A percentile compares a stretch with the other conserved stretches of the same genome.
Evolutionary conservation across 92 coral and sea anemone genomes (phyloP).

Genomic region (Pocillopora grandis): DNA sequence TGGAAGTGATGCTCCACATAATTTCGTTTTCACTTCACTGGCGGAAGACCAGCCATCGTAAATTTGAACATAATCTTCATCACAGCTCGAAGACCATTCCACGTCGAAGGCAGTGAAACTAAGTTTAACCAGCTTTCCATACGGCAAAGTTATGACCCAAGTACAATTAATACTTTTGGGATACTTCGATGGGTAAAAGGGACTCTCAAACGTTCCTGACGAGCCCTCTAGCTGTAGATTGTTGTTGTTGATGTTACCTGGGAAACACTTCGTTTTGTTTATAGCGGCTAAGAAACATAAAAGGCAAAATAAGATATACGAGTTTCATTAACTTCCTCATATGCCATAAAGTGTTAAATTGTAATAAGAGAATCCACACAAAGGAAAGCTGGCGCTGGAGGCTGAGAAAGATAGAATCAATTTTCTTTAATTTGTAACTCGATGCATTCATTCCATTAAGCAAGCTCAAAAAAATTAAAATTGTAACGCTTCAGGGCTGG

Average conservation of each 20-base stretch:
- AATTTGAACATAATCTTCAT: not conserved
- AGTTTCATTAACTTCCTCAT: too few relatives aligned
- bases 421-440: too few relatives aligned
- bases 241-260: not conserved
- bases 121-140: constrained; percentile 34
- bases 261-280: not conserved
- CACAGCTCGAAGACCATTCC: constrained; percentile 8
- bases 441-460: too few relatives aligned
- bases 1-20: not conserved
- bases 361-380: too few relatives aligned
- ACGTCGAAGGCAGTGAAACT: not conserved
- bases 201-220: constrained; percentile 35
- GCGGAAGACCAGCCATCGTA: not conserved
- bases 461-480: too few relatives aligned
- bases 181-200: constrained; percentile 27
- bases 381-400: too few relatives aligned
- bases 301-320: not conserved
- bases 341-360: too few relatives aligned
- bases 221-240: not conserved
- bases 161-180: constrained; percentile 37
- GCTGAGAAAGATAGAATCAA: too few relatives aligned
- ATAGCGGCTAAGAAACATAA: not conserved
- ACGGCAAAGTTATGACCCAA: constrained; percentile 43
- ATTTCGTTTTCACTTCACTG: not conserved
- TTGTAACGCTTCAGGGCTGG: too few relatives aligned